Conservation (phyloP, 2,888 invertebrate species). For the Lasioglossum zephyrum region DNA sequence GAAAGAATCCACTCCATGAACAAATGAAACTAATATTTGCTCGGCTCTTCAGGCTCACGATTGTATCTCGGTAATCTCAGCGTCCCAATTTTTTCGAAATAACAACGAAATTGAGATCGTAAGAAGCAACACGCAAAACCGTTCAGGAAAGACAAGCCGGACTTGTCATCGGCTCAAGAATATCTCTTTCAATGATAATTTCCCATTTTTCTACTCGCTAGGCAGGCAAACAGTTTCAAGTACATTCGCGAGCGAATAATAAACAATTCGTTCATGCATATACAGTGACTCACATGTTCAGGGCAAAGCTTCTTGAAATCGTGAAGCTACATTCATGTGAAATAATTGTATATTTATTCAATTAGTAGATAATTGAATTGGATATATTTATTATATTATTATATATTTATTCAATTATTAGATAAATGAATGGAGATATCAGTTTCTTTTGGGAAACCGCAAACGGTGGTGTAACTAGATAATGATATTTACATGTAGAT, state of each 20-base stretch:
- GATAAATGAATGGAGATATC: neutral
- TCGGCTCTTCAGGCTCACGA: neutral
- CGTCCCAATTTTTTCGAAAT: conserved; percentile 12
- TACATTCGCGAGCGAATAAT: neutral
- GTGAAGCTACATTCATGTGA: neutral
- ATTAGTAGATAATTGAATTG: no score
- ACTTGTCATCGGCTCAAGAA: neutral
- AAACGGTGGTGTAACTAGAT: conserved; percentile 4
- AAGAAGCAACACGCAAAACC: neutral
- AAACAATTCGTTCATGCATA: neutral
- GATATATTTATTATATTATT: no score
- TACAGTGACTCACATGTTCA: no score
- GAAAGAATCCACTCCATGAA: neutral
- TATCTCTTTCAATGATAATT: neutral
- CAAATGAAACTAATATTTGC: conserved; percentile 4
- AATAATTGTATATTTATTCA: no score
- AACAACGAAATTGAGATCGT: neutral
- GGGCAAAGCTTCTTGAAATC: no score
- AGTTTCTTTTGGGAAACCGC: conserved; percentile 2
- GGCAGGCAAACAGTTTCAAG: conserved; percentile 2
- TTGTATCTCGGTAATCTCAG: neutral
- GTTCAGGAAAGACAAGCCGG: neutral
- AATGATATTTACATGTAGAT: conserved; percentile 76
- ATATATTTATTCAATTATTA: no score
- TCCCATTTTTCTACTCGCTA: neutral